phyloP scores from a whole-genome alignment of 2,888 invertebrate genomes.

The Rhagophthalmus giganteus region DNA sequence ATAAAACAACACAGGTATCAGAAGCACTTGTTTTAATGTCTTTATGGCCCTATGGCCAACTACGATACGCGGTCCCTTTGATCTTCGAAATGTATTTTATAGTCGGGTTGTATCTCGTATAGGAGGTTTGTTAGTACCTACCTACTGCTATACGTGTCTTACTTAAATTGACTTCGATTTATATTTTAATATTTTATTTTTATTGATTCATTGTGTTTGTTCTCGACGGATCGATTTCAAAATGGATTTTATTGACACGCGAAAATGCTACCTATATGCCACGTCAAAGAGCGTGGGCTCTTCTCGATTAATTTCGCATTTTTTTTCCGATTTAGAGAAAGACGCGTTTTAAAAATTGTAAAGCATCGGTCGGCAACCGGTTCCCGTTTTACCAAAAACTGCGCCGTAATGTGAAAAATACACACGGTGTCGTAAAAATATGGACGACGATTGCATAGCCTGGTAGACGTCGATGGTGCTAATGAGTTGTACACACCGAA shows the following conservation, averaged over 20 bases:
- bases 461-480: conserved; percentile 50
- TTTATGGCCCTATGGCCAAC: conserved; percentile 45
- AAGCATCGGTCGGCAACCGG: conserved; percentile 49
- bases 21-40: conserved; percentile 54
- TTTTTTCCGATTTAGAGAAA: no score
- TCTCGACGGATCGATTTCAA: background rate
- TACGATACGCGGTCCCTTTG: conserved; percentile 34
- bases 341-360: conserved; percentile 10
- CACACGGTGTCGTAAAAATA: conserved; percentile 46
- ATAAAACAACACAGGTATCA: conserved; percentile 44
- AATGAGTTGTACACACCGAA: conserved; percentile 49
- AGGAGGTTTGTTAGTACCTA: conserved; percentile 26
- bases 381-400: conserved; percentile 51
- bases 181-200: conserved; percentile 17
- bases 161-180: conserved; percentile 20
- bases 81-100: conserved; percentile 32
- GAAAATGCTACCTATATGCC: conserved; percentile 14
- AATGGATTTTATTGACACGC: conserved; percentile 4
- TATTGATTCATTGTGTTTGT: conserved; percentile 2
- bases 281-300: no score
- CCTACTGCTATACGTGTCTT: no score
- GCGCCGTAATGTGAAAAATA: conserved; percentile 52
- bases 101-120: conserved; percentile 33
- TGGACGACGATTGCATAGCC: conserved; percentile 46
- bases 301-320: no score